Conservation (phyloP, 2,888 invertebrate genomes). For the Patella caerulea region DNA sequence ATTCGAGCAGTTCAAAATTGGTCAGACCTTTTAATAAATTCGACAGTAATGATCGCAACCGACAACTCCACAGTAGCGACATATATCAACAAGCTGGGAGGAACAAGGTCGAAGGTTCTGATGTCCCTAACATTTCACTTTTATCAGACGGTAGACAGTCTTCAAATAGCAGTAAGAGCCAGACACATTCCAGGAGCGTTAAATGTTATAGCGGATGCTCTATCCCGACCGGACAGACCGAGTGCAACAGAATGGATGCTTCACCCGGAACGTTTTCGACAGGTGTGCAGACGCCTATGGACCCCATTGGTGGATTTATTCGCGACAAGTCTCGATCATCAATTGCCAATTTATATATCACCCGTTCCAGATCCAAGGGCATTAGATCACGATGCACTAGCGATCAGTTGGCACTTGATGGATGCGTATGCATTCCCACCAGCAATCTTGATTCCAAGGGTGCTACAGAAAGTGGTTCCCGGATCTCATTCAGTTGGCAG, state of each 20-base stretch:
- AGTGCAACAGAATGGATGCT: conserved; percentile 12
- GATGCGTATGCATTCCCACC: conserved; percentile 6
- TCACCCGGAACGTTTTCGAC: not conserved
- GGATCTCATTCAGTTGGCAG: not conserved
- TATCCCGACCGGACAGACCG: not conserved
- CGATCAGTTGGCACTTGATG: not conserved
- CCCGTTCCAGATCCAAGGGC: conserved; percentile 4
- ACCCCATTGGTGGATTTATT: conserved; percentile 12
- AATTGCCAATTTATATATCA: not conserved
- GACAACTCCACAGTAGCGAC: conserved; percentile 13
- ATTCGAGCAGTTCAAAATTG: conserved; percentile 12
- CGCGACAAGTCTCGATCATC: conserved; percentile 2
- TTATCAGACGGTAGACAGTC: not conserved
- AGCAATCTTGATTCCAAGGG: conserved; percentile 1
- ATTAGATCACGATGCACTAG: not conserved
- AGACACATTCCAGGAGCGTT: not conserved
- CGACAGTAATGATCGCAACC: conserved; percentile 5
- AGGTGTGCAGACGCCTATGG: not conserved
- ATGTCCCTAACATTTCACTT: not conserved
- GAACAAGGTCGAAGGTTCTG: not conserved
- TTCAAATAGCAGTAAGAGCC: not conserved
- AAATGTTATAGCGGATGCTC: not conserved
- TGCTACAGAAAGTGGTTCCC: conserved; percentile 6
- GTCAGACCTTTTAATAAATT: not conserved
- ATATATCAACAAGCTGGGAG: conserved; percentile 11